Base-by-base conservation (phyloP, 2,113 vertebrate genomes). In the Caretta caretta region DNA sequence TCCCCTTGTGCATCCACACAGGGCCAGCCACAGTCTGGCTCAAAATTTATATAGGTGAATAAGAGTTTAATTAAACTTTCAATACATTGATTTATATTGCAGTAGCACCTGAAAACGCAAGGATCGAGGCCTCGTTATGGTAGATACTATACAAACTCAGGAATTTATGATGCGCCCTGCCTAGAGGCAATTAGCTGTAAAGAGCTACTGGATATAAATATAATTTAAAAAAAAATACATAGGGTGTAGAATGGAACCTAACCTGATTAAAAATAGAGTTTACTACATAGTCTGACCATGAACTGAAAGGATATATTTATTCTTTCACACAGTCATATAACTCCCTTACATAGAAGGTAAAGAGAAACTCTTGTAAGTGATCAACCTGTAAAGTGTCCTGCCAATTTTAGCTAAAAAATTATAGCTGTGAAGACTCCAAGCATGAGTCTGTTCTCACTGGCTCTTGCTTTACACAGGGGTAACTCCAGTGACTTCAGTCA, bases 11-110 rank as follows among this genome's bases (percentile, higher is more conserved):
- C 8, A 22, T 50, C 72, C 54, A 85, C n/a, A 65, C 46, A 62
- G 82, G 87, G 87, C 46, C 78, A 92, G 72, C 10, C 62, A 51
- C 51, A 48, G 42, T 78, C 25, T 8, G 1, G 42, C 11, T 78
- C 25, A 78, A 78, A 48, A 72, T 38, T 10, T 20, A 85, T 6
- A 17, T 10, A 62, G 38, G 72, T 53, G 20, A 83, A 2, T n/a
- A 50, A 94, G 87, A 75, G 93, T 80, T 22, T 76, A 85, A 93
- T n/a, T n/a, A 81, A 88, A 35, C 92, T 69, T 86, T 20, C 81
- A 91, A 90, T 59, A 48, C 69, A 87, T 57, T 88, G 20, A 94
- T 94, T 90, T 85, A 88, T 94, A 96, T 97, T 92, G 89, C 82
- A 96, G 81, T 50, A 96, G 88, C 31, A 79, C 57, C 85, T 87